Base-by-base conservation (phyloP, 1,140 invertebrate species). In the Drosophila sulfurigaster region DNA sequence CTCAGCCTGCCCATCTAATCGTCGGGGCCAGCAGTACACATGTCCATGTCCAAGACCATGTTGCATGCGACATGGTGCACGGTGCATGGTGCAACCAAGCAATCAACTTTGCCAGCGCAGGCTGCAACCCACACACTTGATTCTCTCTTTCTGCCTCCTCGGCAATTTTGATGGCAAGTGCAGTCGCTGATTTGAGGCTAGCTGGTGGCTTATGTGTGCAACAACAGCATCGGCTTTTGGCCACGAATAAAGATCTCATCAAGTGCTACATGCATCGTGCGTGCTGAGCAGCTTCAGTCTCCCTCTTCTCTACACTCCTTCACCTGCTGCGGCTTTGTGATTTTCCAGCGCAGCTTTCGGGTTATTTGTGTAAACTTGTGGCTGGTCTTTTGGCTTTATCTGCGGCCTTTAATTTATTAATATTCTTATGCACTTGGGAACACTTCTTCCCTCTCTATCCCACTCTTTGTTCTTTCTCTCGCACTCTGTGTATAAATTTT, bases 331-430 rank as follows among this genome's bases (percentile, higher is more conserved):
- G 10, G 38, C 25, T 16, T 51, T 20, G 30, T 6, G 30, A 16
- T 13, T 16, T 30, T 38, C 11, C 59, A 52, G 45, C 20, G 16
- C 38, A 16, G 64, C 49, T 70, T 60, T 46, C 48, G 54, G 81
- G 65, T 79, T 85, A 62, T 75, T 85, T 79, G 81, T 81, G 78
- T 70, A 78, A 75, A 78, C 59, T 75, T 78, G 64, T 75, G 71
- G 59, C 64, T 89, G 67, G 48, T 73, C 81, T 79, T 75, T 82
- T 71, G 82, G 73, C 82, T 73, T 66, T 89, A 88, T 88, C 85
- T 89, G 71, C 62, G 71, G 85, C 81, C 86, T 89, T 89, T 89
- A 89, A 89, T 89, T 89, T 89, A 89, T 88, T 89, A 89, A 89
- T 89, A 81, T 89, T 81, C 82, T 79, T 82, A 81, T 67, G 79